These are phyloP conservation scores for Hyles euphorbiae DNA, from an alignment of 1,140 invertebrate species.

Conservation along the genomic window DNA sequence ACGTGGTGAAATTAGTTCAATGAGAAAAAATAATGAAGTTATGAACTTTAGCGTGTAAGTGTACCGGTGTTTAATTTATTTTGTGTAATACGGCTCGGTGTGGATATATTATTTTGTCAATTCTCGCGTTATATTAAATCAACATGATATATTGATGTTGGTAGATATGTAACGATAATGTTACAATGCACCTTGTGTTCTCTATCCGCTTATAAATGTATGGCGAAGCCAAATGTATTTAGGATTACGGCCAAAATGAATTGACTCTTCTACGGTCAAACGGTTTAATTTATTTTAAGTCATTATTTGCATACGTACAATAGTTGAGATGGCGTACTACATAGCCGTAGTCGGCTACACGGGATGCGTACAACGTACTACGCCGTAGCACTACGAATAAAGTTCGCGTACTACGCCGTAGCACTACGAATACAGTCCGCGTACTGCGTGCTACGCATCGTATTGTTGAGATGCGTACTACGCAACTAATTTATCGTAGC, in stretches of 20 bases:
- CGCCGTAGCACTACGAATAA: too few species aligned
- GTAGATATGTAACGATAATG: conserved; percentile 3
- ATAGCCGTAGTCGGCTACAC: too few species aligned
- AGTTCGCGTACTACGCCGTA: too few species aligned
- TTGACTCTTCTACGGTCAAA: conserved; percentile 7
- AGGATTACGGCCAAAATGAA: conserved; percentile 33
- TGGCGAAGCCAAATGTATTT: too few species aligned
- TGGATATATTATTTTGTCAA: conserved; percentile 29
- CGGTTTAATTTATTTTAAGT: conserved; percentile 11
- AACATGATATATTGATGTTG: too few species aligned
- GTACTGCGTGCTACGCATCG: too few species aligned
- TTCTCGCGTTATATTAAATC: conserved; percentile 9
- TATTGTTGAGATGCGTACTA: too few species aligned
- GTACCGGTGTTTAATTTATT: conserved; percentile 49
- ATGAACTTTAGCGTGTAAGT: conserved; percentile 52
- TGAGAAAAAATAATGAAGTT: conserved; percentile 43
- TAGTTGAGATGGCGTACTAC: too few species aligned
- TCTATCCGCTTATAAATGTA: conserved; percentile 11
- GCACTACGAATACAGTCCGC: too few species aligned
- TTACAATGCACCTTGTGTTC: conserved; percentile 26
- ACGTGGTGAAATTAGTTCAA: conserved; percentile 24
- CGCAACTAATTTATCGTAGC: too few species aligned
- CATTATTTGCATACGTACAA: conserved; percentile 18
- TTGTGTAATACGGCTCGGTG: conserved; percentile 37
- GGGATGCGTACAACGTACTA: too few species aligned